phyloP scores from a whole-genome alignment of 37 sponge, comb jelly and placozoan genomes.

The Sycon ciliatum region DNA sequence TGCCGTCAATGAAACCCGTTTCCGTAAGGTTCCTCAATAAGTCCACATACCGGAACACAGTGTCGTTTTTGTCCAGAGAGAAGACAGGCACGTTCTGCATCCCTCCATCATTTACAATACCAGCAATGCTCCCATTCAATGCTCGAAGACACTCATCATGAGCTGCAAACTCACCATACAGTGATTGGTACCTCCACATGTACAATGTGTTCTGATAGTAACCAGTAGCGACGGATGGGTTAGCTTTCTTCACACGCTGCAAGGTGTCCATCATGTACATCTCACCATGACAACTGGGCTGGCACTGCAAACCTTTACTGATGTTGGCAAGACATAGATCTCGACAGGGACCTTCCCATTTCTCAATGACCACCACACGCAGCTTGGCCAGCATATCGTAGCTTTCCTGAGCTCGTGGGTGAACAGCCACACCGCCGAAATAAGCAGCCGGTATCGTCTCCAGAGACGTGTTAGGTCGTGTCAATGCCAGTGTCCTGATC shows the following conservation, averaged over 20 bases:
- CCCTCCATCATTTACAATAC: too few species aligned
- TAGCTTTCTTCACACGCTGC: constrained; percentile 19
- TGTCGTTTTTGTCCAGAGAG: too few species aligned
- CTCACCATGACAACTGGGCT: constrained; percentile 23
- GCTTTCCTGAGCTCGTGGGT: constrained; percentile 1
- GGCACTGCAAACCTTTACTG: too few species aligned
- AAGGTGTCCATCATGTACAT: constrained; percentile 12
- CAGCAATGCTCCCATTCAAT: too few species aligned
- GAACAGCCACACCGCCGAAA: constrained; percentile 20
- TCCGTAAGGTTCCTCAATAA: constrained; percentile 12
- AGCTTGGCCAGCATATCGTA: constrained; percentile 25
- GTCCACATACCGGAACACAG: too few species aligned
- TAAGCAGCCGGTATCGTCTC: constrained; percentile 22
- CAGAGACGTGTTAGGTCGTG: constrained; percentile 20
- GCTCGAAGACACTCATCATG: too few species aligned
- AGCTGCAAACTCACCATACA: too few species aligned
- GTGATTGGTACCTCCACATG: too few species aligned
- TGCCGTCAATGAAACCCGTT: constrained; percentile 15
- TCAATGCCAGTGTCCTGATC: too few species aligned
- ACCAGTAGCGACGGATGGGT: constrained; percentile 17
- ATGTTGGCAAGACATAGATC: constrained; percentile 14
- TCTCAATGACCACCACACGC: constrained; percentile 27
- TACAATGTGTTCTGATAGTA: constrained; percentile 27
- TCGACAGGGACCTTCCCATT: constrained; percentile 31
- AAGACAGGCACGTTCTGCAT: too few species aligned